Conservation (phyloP, 2,888 invertebrate species). For the Zygogramma bicolorata region DNA sequence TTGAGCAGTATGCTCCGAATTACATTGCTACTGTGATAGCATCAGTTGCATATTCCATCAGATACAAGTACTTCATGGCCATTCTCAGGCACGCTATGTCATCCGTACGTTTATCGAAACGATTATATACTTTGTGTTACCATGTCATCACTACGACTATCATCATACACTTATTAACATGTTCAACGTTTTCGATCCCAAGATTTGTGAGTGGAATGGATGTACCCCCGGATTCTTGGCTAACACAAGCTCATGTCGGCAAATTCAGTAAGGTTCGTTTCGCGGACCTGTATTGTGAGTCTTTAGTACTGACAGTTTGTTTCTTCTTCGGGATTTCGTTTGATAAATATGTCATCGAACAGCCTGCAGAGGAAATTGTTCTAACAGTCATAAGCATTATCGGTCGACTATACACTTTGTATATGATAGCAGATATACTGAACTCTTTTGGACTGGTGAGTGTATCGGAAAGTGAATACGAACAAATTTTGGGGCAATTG, state of each 20-base stretch:
- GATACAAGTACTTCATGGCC: conserved; percentile 7
- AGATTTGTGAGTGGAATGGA: neutral
- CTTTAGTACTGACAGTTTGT: too few relatives aligned
- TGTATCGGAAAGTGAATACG: conserved; percentile 64
- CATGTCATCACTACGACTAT: neutral
- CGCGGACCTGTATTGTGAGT: conserved; percentile 32
- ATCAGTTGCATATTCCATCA: neutral
- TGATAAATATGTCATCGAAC: too few relatives aligned
- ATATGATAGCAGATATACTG: too few relatives aligned
- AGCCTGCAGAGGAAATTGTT: conserved; percentile 44
- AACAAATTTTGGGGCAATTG: conserved; percentile 67
- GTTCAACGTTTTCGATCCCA: neutral
- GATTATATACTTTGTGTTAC: neutral
- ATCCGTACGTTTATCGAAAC: neutral
- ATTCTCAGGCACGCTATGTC: neutral
- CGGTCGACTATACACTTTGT: too few relatives aligned
- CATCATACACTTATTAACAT: conserved; percentile 9
- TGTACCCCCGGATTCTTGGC: conserved; percentile 35
- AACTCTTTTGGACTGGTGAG: conserved; percentile 53
- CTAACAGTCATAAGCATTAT: conserved; percentile 45
- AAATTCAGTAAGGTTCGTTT: neutral
- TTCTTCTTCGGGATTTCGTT: too few relatives aligned
- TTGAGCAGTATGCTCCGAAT: neutral
- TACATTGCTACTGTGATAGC: neutral
- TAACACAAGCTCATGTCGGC: conserved; percentile 4